Percentiles rank a stretch among this genome's conserved stretches.
Conservation (phyloP, 2,113 vertebrate genomes). For the Plecotus auritus region DNA sequence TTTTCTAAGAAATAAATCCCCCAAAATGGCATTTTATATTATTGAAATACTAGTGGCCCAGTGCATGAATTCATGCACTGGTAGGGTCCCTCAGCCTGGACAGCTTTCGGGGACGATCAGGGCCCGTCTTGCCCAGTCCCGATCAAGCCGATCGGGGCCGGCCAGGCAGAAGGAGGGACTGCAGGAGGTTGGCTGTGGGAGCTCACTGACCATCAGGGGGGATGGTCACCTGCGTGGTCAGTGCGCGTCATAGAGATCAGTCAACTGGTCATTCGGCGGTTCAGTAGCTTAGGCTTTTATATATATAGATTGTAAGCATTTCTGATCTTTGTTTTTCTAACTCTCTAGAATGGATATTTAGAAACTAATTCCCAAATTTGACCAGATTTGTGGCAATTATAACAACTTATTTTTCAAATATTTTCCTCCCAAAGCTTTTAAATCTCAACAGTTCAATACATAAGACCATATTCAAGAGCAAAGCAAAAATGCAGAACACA, state of each 20-base stretch:
- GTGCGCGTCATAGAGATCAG: too few relatives aligned
- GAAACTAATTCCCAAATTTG: background rate
- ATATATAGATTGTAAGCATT: background rate
- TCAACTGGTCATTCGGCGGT: too few relatives aligned
- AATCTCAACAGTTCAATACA: background rate
- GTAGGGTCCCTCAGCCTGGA: too few relatives aligned
- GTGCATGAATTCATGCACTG: too few relatives aligned
- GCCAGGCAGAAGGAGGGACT: fast-evolving
- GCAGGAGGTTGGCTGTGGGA: too few relatives aligned
- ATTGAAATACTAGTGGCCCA: background rate
- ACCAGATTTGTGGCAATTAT: background rate
- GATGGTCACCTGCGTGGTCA: too few relatives aligned
- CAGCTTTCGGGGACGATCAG: fast-evolving
- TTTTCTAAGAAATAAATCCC: background rate
- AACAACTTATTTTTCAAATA: background rate
- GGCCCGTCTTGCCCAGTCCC: too few relatives aligned
- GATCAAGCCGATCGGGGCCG: too few relatives aligned
- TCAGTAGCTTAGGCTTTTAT: too few relatives aligned
- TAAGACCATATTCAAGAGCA: background rate
- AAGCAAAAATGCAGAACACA: background rate
- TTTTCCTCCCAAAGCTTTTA: slow-evolving; percentile 6
- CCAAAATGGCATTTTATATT: background rate
- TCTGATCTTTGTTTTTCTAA: background rate
- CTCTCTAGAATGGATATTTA: background rate
- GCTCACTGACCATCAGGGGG: too few relatives aligned